phyloP scores from a whole-genome alignment of 2,113 vertebrate species.

The Platycercus adscitus region DNA sequence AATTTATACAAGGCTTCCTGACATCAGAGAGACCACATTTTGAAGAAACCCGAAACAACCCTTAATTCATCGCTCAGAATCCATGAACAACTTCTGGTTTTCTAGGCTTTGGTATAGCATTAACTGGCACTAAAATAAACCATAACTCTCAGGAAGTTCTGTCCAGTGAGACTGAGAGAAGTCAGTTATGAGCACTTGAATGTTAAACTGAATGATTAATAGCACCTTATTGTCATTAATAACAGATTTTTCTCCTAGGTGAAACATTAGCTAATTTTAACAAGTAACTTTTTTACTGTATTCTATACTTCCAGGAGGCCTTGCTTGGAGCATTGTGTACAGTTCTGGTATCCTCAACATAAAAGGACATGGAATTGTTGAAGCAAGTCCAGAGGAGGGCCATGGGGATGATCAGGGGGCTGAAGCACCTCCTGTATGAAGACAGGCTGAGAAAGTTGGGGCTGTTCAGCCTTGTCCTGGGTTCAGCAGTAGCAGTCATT shows the following conservation, averaged over 20 bases:
- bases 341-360: too few relatives aligned
- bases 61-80: background rate
- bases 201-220: background rate
- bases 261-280: background rate
- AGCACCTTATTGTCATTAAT: background rate
- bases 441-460: too few relatives aligned
- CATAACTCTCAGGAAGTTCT: rapidly evolving
- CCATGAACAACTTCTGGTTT: background rate
- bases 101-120: background rate
- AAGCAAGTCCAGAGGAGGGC: too few relatives aligned
- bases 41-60: background rate
- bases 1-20: background rate
- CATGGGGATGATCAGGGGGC: too few relatives aligned
- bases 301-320: background rate
- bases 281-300: background rate
- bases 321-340: too few relatives aligned
- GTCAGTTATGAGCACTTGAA: background rate
- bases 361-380: too few relatives aligned
- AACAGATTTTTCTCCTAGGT: background rate
- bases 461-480: too few relatives aligned
- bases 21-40: background rate
- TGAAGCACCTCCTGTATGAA: too few relatives aligned
- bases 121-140: background rate
- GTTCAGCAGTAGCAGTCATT: too few relatives aligned
- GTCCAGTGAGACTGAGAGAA: background rate